Evolutionary conservation across 1,140 invertebrate species (phyloP).

Genomic region (Colletes latitarsis): DNA sequence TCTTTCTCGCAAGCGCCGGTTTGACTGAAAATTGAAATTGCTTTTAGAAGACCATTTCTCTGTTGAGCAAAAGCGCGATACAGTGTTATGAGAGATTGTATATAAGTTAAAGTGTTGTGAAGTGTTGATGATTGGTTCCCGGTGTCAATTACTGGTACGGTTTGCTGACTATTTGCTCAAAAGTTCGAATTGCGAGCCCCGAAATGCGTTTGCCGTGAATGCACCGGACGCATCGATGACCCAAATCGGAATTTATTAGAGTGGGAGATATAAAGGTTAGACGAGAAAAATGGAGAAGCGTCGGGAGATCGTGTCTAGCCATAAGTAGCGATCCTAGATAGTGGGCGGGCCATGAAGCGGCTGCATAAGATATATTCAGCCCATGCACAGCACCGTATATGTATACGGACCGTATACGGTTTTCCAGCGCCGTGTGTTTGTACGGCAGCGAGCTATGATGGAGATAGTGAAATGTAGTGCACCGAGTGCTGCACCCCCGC

Average conservation of each 20-base stretch:
- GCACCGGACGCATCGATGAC: constrained; percentile 49
- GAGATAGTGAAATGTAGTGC: constrained; percentile 56
- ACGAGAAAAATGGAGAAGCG: constrained; percentile 55
- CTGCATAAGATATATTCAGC: constrained; percentile 53
- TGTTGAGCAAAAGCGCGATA: no score
- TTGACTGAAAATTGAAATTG: no score
- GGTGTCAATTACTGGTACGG: no score
- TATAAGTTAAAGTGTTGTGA: no score
- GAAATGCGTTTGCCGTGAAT: background rate
- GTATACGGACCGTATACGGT: background rate
- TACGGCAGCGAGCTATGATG: constrained; percentile 31
- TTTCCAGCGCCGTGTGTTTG: constrained; percentile 2
- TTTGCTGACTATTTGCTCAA: background rate
- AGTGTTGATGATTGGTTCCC: no score
- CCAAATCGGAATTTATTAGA: constrained; percentile 59
- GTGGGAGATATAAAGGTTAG: constrained; percentile 51
- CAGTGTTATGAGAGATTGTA: no score
- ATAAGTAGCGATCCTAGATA: constrained; percentile 64
- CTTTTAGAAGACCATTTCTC: no score
- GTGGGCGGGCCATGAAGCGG: constrained; percentile 12
- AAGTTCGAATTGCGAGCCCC: background rate
- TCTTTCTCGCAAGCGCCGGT: no score
- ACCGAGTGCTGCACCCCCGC: background rate
- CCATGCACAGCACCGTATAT: background rate
- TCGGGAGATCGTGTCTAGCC: constrained; percentile 60